Percentiles rank a stretch among this genome's conserved stretches.
Conservation (phyloP, 2,888 invertebrate genomes). For the Argynnis bischoffii region DNA sequence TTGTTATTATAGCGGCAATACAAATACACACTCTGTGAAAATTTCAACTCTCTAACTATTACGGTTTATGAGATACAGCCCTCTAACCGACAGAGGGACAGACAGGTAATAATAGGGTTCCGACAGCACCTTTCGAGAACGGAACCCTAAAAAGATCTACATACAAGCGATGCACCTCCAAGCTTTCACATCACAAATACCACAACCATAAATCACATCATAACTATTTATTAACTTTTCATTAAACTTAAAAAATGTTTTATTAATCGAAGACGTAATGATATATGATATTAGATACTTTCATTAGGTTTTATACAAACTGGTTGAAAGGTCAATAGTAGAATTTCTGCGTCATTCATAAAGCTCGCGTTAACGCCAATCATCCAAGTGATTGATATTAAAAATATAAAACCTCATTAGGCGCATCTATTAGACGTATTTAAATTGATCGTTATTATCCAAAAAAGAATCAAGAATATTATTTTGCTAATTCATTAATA, state of each 20-base stretch:
- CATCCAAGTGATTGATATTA: slow-evolving; percentile 61
- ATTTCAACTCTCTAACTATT: no score
- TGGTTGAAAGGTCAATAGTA: slow-evolving; percentile 48
- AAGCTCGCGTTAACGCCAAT: slow-evolving; percentile 60
- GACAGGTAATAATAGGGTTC: no score
- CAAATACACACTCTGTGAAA: no score
- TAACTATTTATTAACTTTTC: slow-evolving; percentile 33
- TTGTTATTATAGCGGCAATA: no score
- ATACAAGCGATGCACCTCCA: neutral
- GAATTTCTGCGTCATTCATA: slow-evolving; percentile 47
- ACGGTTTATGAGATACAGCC: no score
- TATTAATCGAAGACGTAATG: slow-evolving; percentile 37
- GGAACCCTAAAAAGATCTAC: neutral
- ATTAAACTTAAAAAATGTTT: slow-evolving; percentile 33
- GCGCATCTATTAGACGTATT: slow-evolving; percentile 18
- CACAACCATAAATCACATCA: slow-evolving; percentile 37
- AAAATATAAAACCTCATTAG: slow-evolving; percentile 40
- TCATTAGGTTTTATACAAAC: slow-evolving; percentile 53
- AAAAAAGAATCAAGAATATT: no score
- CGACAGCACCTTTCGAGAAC: no score
- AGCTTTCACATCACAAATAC: slow-evolving; percentile 31
- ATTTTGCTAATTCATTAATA: no score
- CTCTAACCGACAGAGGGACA: no score
- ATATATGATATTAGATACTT: slow-evolving; percentile 51
- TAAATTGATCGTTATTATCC: no score